Conservation (phyloP, 2,113 vertebrate genomes). For the Podarcis muralis region DNA sequence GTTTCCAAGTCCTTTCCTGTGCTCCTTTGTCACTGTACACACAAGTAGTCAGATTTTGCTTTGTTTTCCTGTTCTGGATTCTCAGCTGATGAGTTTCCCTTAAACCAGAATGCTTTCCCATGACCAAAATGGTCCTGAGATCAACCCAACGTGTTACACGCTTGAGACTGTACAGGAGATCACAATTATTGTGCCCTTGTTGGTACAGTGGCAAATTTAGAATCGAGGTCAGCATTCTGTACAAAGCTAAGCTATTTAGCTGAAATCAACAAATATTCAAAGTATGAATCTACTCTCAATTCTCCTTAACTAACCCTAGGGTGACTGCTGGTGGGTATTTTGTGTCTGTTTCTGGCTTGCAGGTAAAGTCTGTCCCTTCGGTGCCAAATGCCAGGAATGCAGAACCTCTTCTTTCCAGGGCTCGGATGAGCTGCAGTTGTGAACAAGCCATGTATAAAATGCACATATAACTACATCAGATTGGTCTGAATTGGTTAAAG, state of each 20-base stretch:
- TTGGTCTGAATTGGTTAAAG: slow-evolving; percentile 12
- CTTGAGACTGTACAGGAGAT: neutral
- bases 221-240: neutral
- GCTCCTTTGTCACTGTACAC: neutral
- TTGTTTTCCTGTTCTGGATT: neutral
- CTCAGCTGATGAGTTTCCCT: neutral
- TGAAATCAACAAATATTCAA: neutral
- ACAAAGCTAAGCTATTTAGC: neutral
- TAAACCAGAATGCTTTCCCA: neutral
- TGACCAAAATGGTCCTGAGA: neutral
- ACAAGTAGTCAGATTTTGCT: neutral
- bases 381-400: neutral
- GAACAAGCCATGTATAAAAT: neutral
- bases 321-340: neutral
- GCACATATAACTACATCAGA: neutral
- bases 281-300: neutral
- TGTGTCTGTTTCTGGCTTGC: neutral
- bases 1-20: neutral
- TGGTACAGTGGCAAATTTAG: neutral
- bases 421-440: neutral
- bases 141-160: neutral
- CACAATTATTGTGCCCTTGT: neutral
- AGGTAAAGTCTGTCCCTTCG: neutral
- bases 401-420: neutral
- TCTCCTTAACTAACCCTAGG: neutral